A percentile compares a stretch with the other conserved stretches of the same genome.
Conservation (phyloP, 2,113 vertebrate species). For the Anser cygnoides region DNA sequence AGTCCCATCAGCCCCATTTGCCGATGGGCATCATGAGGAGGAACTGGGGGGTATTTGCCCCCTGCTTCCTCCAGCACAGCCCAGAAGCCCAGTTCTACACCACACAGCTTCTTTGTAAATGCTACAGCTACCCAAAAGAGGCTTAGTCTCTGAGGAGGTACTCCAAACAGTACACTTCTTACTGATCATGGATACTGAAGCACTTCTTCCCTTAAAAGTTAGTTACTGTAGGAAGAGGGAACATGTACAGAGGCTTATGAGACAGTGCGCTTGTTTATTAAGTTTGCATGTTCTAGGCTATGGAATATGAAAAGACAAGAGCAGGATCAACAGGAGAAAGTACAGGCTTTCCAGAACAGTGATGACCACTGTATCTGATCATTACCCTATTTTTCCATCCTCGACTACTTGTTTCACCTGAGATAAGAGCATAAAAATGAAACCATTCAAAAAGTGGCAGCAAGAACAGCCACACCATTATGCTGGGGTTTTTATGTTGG, state of each 20-base stretch:
- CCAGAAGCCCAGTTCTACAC: neutral
- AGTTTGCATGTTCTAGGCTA: neutral
- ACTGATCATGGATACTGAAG: accelerated
- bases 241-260: accelerated
- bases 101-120: neutral
- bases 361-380: neutral
- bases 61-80: neutral
- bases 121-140: too few relatives aligned
- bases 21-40: neutral
- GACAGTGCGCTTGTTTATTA: neutral
- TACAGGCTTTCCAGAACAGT: accelerated
- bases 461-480: neutral
- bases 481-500: neutral
- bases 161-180: neutral
- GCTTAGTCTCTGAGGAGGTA: accelerated
- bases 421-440: neutral
- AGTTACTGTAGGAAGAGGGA: neutral
- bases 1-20: neutral
- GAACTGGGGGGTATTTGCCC: neutral
- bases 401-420: neutral
- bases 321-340: neutral
- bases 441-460: neutral
- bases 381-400: neutral
- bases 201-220: neutral
- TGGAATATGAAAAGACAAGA: neutral